Conservation (phyloP, 1,140 invertebrate genomes). For the Gyrodactylus bullatarudis region DNA sequence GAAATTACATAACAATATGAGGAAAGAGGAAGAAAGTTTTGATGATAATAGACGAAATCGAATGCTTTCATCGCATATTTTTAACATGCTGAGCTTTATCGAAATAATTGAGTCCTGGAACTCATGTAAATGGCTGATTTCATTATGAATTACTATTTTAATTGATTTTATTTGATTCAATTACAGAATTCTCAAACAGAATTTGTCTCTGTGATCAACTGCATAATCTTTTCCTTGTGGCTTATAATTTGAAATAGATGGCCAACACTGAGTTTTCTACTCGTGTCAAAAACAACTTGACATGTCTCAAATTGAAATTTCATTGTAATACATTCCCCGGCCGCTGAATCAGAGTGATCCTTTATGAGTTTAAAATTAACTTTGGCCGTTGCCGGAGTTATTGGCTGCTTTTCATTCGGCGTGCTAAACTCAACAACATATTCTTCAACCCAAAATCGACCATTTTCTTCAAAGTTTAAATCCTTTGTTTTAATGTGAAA, state of each 20-base stretch:
- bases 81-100: too few species aligned
- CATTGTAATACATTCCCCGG: neutral
- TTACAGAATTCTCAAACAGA: neutral
- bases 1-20: too few species aligned
- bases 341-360: neutral
- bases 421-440: neutral
- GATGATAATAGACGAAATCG: too few species aligned
- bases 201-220: neutral
- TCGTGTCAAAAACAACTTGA: neutral
- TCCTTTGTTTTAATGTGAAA: neutral
- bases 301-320: neutral
- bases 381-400: neutral
- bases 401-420: neutral
- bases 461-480: neutral
- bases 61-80: too few species aligned
- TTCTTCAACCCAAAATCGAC: neutral
- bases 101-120: too few species aligned
- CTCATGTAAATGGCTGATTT: too few species aligned
- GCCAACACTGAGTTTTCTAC: neutral
- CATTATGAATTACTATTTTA: too few species aligned
- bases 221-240: neutral
- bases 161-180: too few species aligned
- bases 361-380: neutral
- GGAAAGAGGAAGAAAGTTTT: too few species aligned
- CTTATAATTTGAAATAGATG: neutral